Percentiles rank a stretch among this genome's conserved stretches.
Conservation (phyloP, 64 coral and sea anemone species). For the Montipora sp. region DNA sequence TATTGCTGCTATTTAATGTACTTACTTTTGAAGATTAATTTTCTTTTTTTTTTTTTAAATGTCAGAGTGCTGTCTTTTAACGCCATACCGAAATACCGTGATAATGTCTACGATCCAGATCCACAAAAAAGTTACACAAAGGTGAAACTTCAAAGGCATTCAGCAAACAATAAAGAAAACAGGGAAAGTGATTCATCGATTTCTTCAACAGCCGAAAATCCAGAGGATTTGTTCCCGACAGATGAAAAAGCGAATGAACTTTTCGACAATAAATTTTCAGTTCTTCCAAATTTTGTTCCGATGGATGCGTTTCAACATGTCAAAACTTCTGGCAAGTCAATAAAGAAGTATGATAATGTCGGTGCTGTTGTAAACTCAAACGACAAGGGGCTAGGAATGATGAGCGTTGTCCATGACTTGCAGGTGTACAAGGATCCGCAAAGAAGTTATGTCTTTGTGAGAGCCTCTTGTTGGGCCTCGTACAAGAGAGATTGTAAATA, state of each 20-base stretch:
- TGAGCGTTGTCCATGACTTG: conserved; percentile 55
- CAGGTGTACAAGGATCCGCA: conserved; percentile 43
- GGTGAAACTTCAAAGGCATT: no score
- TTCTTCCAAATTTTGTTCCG: not conserved
- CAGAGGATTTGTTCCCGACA: not conserved
- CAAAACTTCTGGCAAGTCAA: conserved; percentile 39
- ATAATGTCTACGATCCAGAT: no score
- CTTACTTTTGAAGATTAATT: no score
- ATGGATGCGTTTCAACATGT: conserved; percentile 67
- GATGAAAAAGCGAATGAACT: not conserved
- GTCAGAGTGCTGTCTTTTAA: no score
- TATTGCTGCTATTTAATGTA: no score
- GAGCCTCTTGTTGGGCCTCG: conserved; percentile 64
- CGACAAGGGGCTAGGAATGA: conserved; percentile 54
- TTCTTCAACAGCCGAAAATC: not conserved
- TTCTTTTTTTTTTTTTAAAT: no score
- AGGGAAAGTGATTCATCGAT: no score
- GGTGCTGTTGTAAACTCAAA: conserved; percentile 39
- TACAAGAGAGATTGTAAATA: conserved; percentile 78
- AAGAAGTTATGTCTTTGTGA: conserved; percentile 63
- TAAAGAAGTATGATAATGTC: conserved; percentile 52
- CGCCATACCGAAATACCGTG: no score
- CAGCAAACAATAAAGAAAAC: no score
- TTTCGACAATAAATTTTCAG: not conserved
- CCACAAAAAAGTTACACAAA: no score